Evolutionary conservation across 2,113 vertebrate genomes (phyloP).

Genomic region (Gymnocephalus cernua): DNA sequence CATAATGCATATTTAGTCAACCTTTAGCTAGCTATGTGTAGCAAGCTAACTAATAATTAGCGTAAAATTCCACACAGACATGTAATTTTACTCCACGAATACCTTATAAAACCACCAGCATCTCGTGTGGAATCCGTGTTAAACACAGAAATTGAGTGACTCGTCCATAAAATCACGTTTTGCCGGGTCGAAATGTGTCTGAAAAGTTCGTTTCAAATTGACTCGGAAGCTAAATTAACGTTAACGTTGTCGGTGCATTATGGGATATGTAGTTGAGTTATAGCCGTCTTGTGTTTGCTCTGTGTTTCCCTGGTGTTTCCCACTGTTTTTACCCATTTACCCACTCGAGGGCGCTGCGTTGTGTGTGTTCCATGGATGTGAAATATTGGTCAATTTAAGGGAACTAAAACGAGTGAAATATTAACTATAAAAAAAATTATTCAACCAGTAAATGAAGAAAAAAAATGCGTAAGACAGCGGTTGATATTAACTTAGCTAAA

Average conservation of each 20-base stretch:
- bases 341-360: slow-evolving; percentile 14
- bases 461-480: not conserved
- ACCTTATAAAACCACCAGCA: slow-evolving; percentile 30
- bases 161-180: slow-evolving; percentile 1
- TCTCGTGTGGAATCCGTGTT: not conserved
- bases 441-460: fast-evolving
- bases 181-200: slow-evolving; percentile 11
- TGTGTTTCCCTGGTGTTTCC: too few species aligned
- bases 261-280: slow-evolving; percentile 61
- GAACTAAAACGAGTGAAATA: not conserved
- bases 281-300: not conserved
- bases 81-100: not conserved
- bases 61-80: not conserved
- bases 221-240: slow-evolving; percentile 64
- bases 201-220: not conserved
- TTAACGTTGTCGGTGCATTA: not conserved
- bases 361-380: not conserved
- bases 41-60: not conserved
- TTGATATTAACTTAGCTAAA: too few species aligned
- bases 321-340: too few species aligned
- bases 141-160: fast-evolving
- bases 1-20: not conserved
- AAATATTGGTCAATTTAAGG: not conserved
- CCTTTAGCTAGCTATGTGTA: not conserved
- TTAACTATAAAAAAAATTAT: not conserved